Conservation (phyloP, 2,888 invertebrate species). For the Diabrotica balteata region DNA sequence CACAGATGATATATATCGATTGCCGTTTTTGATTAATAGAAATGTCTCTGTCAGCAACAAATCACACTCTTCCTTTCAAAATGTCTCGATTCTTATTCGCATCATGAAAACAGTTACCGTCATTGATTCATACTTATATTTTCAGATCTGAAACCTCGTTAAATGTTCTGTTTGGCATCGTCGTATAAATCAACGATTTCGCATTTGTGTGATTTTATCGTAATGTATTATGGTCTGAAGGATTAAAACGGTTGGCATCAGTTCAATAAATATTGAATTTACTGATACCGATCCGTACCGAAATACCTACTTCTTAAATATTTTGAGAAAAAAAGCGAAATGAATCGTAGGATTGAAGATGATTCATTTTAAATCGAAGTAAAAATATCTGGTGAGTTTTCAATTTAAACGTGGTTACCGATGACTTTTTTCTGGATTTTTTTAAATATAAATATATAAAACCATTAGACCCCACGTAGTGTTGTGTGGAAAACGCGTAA, state of each 20-base stretch:
- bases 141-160: not conserved
- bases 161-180: not conserved
- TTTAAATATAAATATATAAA: too few relatives aligned
- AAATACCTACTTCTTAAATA: constrained; percentile 3
- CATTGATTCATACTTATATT: too few relatives aligned
- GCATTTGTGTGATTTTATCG: not conserved
- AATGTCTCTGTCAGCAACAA: too few relatives aligned
- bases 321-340: not conserved
- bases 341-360: not conserved
- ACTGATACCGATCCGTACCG: not conserved
- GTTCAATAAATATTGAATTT: constrained; percentile 2
- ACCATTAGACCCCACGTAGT: too few relatives aligned
- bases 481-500: too few relatives aligned
- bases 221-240: constrained; percentile 4
- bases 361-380: not conserved
- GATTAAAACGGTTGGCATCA: constrained; percentile 1
- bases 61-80: too few relatives aligned
- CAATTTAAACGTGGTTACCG: not conserved
- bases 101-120: too few relatives aligned
- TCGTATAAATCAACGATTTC: not conserved
- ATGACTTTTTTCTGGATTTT: not conserved
- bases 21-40: too few relatives aligned
- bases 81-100: too few relatives aligned
- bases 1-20: too few relatives aligned
- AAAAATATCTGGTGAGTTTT: not conserved